phyloP scores from a whole-genome alignment of 2,888 invertebrate species.

The Melanotus villosus region DNA sequence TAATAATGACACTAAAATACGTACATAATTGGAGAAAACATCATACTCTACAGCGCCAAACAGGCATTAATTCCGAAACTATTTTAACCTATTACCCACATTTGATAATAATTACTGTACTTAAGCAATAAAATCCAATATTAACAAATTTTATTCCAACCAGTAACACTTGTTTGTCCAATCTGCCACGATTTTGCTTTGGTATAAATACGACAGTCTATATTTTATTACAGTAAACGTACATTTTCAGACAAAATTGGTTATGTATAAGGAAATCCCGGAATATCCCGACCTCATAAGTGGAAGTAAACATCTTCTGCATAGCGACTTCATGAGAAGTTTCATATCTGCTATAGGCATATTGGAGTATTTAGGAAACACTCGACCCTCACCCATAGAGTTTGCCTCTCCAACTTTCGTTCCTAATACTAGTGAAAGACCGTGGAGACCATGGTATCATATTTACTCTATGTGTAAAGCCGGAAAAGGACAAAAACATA shows the following conservation, averaged over 20 bases:
- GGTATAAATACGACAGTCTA: too few species aligned
- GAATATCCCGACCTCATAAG: slow-evolving; percentile 62
- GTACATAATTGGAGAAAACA: too few species aligned
- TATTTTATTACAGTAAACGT: not conserved
- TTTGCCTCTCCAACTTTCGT: slow-evolving; percentile 57
- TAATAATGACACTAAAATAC: too few species aligned
- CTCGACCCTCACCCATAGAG: slow-evolving; percentile 62
- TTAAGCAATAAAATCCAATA: too few species aligned
- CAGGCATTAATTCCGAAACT: too few species aligned
- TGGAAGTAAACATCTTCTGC: slow-evolving; percentile 65
- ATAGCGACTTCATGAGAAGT: slow-evolving; percentile 65
- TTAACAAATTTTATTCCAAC: too few species aligned
- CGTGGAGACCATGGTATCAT: slow-evolving; percentile 69
- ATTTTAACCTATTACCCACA: too few species aligned
- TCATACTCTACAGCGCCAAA: too few species aligned
- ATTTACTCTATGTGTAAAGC: slow-evolving; percentile 68
- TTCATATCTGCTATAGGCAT: slow-evolving; percentile 65
- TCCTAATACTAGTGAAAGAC: slow-evolving; percentile 58
- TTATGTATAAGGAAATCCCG: slow-evolving; percentile 53
- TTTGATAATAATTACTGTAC: too few species aligned
- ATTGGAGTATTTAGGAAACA: slow-evolving; percentile 64
- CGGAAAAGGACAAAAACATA: slow-evolving; percentile 64
- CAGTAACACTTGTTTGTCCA: too few species aligned
- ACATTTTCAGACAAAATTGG: slow-evolving; percentile 44
- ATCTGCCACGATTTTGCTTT: too few species aligned